Conservation (phyloP, 2,113 vertebrate species). For the Pandion haliaetus region DNA sequence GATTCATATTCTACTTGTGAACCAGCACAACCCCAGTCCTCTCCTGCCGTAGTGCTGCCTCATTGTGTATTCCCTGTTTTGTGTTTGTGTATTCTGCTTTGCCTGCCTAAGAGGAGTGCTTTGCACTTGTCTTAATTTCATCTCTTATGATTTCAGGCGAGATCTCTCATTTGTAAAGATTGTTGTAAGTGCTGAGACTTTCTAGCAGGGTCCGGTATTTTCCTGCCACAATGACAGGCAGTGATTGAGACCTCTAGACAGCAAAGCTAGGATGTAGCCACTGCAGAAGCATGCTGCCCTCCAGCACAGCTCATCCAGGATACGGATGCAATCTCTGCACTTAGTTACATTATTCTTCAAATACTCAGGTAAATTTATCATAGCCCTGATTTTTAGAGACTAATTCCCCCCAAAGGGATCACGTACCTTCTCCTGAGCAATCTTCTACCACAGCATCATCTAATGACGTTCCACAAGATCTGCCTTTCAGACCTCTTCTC, state of each 20-base stretch:
- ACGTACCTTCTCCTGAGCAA: background rate
- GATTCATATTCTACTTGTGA: slow-evolving; percentile 47
- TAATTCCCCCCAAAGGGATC: background rate
- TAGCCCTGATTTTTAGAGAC: background rate
- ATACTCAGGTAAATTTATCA: background rate
- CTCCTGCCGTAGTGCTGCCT: background rate
- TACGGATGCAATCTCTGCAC: background rate
- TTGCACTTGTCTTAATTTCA: slow-evolving; percentile 56
- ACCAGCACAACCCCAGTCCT: background rate
- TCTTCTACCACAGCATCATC: background rate
- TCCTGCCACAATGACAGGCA: background rate
- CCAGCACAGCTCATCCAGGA: background rate
- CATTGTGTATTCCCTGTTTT: background rate
- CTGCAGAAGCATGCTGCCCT: background rate
- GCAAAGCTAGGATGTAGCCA: background rate
- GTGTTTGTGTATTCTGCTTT: slow-evolving; percentile 24
- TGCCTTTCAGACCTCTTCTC: background rate
- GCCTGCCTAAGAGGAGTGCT: background rate
- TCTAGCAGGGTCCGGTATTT: background rate
- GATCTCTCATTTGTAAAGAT: slow-evolving; percentile 9
- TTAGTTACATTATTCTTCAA: background rate
- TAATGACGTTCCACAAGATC: background rate
- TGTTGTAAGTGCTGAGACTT: background rate
- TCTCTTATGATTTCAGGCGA: slow-evolving; percentile 27
- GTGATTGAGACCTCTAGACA: background rate